These are phyloP conservation scores for Temnothorax rugatulus DNA, from an alignment of 2,888 invertebrate species.

Conservation along the genomic window DNA sequence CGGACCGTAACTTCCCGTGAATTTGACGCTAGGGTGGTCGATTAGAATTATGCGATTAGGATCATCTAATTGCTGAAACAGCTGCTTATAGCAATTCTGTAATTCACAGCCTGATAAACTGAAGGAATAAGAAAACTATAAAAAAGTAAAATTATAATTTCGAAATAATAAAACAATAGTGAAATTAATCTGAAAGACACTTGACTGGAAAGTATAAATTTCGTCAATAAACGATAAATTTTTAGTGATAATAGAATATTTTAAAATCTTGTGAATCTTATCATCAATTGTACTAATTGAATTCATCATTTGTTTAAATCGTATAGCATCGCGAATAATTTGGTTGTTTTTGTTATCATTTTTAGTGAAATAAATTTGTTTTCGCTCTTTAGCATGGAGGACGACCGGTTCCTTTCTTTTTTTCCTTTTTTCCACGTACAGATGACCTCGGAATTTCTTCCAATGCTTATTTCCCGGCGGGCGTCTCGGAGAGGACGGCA, in stretches of 20 bases:
- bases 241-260: not conserved
- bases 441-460: slow-evolving; percentile 19
- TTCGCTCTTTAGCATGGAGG: not conserved
- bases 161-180: not conserved
- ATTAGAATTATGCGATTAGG: slow-evolving; percentile 46
- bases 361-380: not conserved
- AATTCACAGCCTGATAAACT: too few relatives aligned
- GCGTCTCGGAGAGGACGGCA: not conserved
- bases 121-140: not conserved
- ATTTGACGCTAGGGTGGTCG: slow-evolving; percentile 30
- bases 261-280: not conserved
- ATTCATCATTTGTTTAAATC: not conserved
- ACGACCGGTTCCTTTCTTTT: not conserved
- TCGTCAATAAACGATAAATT: not conserved
- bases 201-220: not conserved
- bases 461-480: slow-evolving; percentile 16
- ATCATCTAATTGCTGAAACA: slow-evolving; percentile 14
- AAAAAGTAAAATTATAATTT: not conserved
- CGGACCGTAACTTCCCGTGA: slow-evolving; percentile 48
- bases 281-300: not conserved
- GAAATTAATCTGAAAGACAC: not conserved
- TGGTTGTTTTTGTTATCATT: not conserved
- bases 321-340: not conserved
- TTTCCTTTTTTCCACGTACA: not conserved
- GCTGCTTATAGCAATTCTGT: not conserved